Evolutionary conservation across 2,113 vertebrate species (phyloP).

Genomic region (Rhizomys pruinosus): DNA sequence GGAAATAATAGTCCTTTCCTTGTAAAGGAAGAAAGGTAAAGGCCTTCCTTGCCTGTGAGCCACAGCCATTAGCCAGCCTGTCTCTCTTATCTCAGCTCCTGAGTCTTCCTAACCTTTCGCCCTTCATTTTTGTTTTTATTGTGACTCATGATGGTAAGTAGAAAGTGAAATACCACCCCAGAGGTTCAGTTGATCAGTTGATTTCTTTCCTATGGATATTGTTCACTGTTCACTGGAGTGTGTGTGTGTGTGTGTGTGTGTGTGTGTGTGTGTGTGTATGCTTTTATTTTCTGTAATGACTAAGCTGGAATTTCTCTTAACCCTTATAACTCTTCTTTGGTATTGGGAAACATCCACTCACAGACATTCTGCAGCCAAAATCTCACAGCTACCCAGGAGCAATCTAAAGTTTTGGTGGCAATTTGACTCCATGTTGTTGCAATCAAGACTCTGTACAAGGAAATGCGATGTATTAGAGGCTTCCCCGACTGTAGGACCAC

Average conservation of each 20-base stretch:
- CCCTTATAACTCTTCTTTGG: constrained; percentile 22
- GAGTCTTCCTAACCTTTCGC: not conserved
- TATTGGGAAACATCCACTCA: constrained; percentile 59
- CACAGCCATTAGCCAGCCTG: not conserved
- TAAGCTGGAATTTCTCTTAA: constrained; percentile 54
- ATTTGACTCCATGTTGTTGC: constrained; percentile 30
- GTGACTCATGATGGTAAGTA: not conserved
- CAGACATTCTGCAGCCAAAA: constrained; percentile 53
- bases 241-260: too few species aligned
- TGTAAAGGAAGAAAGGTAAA: not conserved
- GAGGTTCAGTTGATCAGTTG: constrained; percentile 3
- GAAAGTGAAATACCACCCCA: not conserved
- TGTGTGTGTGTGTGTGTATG: too few species aligned
- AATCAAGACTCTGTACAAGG: constrained; percentile 46
- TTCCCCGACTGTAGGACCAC: not conserved
- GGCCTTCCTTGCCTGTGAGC: not conserved
- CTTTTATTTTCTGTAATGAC: constrained; percentile 19
- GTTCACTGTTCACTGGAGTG: not conserved
- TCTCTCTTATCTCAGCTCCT: not conserved
- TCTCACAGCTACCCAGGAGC: not conserved
- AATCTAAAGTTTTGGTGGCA: constrained; percentile 64
- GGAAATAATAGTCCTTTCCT: not conserved
- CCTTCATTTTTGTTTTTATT: not conserved
- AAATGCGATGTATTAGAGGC: constrained; percentile 23
- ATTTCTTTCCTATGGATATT: constrained; percentile 1